phyloP scores from a whole-genome alignment of 2,113 vertebrate species.

The Cacatua alba region DNA sequence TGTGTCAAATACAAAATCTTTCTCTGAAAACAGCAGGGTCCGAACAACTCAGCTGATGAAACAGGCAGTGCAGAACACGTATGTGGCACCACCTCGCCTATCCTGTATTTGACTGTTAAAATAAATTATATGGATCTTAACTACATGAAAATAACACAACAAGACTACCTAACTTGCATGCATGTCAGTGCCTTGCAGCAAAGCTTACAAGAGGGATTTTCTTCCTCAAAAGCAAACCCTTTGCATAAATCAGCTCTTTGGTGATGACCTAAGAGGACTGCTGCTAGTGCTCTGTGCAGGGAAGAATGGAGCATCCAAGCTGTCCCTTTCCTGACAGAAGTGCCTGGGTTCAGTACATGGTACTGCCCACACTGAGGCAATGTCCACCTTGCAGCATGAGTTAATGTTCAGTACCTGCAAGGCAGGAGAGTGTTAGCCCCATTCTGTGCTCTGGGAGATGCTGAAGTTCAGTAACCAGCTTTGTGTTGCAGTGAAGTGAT shows the following conservation, averaged over 20 bases:
- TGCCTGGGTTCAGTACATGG: neutral
- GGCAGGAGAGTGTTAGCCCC: neutral
- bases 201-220: neutral
- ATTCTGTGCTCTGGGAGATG: fast-evolving
- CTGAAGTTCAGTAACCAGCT: neutral
- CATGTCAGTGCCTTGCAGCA: neutral
- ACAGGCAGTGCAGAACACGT: neutral
- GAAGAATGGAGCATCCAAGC: neutral
- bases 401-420: neutral
- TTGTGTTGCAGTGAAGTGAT: neutral
- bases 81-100: neutral
- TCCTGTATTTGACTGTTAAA: neutral
- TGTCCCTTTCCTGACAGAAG: neutral
- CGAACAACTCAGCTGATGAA: constrained; percentile 10
- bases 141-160: neutral
- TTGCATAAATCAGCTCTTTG: neutral
- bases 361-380: too few species aligned
- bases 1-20: constrained; percentile 22
- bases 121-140: constrained; percentile 8
- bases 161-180: neutral
- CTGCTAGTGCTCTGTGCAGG: neutral
- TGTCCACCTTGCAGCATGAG: neutral
- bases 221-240: neutral
- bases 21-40: constrained; percentile 20
- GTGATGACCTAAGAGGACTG: neutral